These are phyloP conservation scores for Cerastis rubricosa DNA, from an alignment of 2,888 invertebrate genomes.

Conservation along the genomic window DNA sequence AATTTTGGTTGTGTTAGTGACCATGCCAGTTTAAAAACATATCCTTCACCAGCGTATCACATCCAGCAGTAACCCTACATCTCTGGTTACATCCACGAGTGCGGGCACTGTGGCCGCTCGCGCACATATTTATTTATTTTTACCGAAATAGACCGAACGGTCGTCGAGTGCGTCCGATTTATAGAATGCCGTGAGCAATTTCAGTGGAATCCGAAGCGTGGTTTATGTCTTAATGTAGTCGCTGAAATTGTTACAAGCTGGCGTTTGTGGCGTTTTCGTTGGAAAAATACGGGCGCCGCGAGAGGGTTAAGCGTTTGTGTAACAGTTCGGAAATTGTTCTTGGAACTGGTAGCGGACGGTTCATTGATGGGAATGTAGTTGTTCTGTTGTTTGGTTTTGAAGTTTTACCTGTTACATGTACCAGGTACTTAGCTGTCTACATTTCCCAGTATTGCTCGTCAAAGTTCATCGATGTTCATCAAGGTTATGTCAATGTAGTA, in stretches of 20 bases:
- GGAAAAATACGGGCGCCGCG: constrained; percentile 60
- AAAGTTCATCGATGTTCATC: neutral
- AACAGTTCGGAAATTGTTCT: constrained; percentile 52
- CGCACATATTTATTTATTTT: constrained; percentile 89
- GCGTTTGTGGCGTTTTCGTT: constrained; percentile 51
- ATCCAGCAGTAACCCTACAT: constrained; percentile 65
- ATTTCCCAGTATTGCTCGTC: neutral
- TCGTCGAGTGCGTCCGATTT: constrained; percentile 86
- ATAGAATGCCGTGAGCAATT: constrained; percentile 84
- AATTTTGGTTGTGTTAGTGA: too few relatives aligned
- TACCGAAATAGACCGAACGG: constrained; percentile 89
- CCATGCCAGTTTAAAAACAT: too few relatives aligned
- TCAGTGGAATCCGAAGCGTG: constrained; percentile 84
- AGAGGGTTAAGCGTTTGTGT: constrained; percentile 58
- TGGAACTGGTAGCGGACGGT: constrained; percentile 25
- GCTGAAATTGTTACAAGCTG: constrained; percentile 70
- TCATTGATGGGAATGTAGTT: constrained; percentile 37
- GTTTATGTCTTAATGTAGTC: constrained; percentile 88
- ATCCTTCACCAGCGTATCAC: neutral
- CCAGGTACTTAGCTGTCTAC: neutral
- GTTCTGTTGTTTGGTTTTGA: constrained; percentile 1
- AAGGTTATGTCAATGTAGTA: neutral
- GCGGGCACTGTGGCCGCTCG: constrained; percentile 81
- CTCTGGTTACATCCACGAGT: constrained; percentile 67
- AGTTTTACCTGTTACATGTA: constrained; percentile 5